These are phyloP conservation scores for Chaetogeoica ovagalla DNA, from an alignment of 2,888 invertebrate genomes.

Conservation along the genomic window DNA sequence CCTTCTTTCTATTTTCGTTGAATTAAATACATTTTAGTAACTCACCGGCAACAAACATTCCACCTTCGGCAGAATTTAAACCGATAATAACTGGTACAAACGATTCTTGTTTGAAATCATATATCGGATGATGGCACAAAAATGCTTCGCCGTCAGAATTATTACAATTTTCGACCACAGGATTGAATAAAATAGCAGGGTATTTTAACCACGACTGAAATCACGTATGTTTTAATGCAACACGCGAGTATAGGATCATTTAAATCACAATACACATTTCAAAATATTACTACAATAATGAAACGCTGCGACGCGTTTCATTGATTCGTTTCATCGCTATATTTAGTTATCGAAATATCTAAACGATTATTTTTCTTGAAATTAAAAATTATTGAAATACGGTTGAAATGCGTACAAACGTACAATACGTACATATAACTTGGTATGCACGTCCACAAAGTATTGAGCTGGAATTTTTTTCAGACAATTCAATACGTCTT, in stretches of 20 bases:
- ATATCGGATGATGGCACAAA: conserved; percentile 38
- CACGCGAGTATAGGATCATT: no score
- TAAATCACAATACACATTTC: no score
- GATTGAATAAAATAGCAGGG: conserved; percentile 31
- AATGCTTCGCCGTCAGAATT: conserved; percentile 40
- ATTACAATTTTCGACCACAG: conserved; percentile 42
- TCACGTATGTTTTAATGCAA: neutral
- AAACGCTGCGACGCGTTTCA: no score
- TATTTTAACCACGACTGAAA: conserved; percentile 38
- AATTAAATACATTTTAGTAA: no score
- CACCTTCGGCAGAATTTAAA: conserved; percentile 52
- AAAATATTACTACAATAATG: no score
- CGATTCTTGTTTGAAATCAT: conserved; percentile 49
- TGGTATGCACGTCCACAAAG: conserved; percentile 58
- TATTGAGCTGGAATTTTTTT: conserved; percentile 66
- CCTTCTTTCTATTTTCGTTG: no score
- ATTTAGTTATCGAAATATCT: no score
- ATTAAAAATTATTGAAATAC: no score
- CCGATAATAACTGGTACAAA: conserved; percentile 52
- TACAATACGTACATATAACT: conserved; percentile 20
- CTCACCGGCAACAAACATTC: conserved; percentile 39
- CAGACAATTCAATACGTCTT: conserved; percentile 68
- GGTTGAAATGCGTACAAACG: neutral
- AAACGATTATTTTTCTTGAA: no score
- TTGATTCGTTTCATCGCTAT: no score